These are phyloP conservation scores for Brenthis hecate DNA, from an alignment of 2,888 invertebrate species.

Conservation along the genomic window DNA sequence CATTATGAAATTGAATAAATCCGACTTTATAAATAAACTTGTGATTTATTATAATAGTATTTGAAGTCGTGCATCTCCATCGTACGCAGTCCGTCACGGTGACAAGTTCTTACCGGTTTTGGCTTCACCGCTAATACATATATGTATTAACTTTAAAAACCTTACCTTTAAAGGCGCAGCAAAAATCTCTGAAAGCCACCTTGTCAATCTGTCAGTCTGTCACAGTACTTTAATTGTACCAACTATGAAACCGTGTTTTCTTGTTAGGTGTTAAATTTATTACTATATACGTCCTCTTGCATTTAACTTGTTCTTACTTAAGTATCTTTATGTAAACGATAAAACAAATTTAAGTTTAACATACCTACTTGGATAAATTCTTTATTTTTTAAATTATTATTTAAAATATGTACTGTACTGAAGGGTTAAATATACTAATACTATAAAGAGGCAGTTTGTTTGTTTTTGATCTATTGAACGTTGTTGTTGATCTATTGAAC, in stretches of 20 bases:
- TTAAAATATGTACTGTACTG: no score
- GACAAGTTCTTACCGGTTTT: slow-evolving; percentile 24
- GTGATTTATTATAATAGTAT: slow-evolving; percentile 16
- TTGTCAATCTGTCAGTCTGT: slow-evolving; percentile 40
- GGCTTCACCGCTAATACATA: slow-evolving; percentile 27
- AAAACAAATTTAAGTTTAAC: no score
- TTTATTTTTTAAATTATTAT: no score
- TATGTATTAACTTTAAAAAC: slow-evolving; percentile 25
- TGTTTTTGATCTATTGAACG: no score
- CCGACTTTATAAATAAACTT: neutral
- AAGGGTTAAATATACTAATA: no score
- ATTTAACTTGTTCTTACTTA: neutral
- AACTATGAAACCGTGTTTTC: slow-evolving; percentile 27
- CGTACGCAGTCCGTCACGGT: slow-evolving; percentile 25
- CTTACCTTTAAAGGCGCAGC: slow-evolving; percentile 24
- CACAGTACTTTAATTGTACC: slow-evolving; percentile 25
- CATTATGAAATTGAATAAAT: neutral
- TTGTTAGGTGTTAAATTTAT: slow-evolving; percentile 31
- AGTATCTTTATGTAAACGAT: neutral
- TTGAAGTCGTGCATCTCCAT: slow-evolving; percentile 21
- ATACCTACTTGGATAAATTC: no score
- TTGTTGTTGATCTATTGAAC: no score
- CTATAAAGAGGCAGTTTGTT: no score
- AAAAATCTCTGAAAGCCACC: slow-evolving; percentile 30
- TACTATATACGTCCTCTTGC: slow-evolving; percentile 16